Conservation (phyloP, 2,113 vertebrate genomes). For the Leucoraja erinaceus region DNA sequence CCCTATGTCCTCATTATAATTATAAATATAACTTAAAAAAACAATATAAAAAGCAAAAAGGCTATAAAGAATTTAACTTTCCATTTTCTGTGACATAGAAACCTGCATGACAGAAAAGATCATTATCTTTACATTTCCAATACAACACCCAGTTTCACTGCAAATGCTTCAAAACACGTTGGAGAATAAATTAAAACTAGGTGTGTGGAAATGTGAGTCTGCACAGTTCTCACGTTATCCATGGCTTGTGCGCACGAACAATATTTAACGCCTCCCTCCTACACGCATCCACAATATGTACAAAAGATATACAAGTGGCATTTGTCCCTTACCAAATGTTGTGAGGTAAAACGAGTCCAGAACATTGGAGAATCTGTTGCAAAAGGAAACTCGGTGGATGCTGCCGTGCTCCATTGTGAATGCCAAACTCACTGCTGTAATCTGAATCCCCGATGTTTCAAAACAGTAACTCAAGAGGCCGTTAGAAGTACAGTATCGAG, state of each 20-base stretch:
- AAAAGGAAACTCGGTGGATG: conserved; percentile 46
- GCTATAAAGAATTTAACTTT: not conserved
- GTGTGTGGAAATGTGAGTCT: not conserved
- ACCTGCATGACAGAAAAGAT: not conserved
- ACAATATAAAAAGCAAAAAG: not conserved
- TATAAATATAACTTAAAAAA: not conserved
- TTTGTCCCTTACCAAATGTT: conserved; percentile 58
- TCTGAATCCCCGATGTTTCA: conserved; percentile 40
- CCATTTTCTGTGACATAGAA: not conserved
- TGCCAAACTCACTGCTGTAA: not conserved
- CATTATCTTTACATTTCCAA: not conserved
- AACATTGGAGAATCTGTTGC: conserved; percentile 45
- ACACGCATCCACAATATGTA: not conserved
- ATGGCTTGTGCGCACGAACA: not conserved
- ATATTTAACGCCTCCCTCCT: not conserved
- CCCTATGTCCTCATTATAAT: not conserved
- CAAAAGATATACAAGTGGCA: not conserved
- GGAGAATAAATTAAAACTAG: not conserved
- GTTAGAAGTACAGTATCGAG: conserved; percentile 33
- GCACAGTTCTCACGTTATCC: not conserved
- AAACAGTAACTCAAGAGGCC: conserved; percentile 45
- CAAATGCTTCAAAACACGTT: not conserved
- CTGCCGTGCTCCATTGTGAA: conserved; percentile 52
- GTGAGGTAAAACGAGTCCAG: conserved; percentile 54
- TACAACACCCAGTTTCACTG: not conserved